These are phyloP conservation scores for Ailuropoda melanoleuca DNA, from an alignment of 2,113 vertebrate genomes.

Conservation along the genomic window DNA sequence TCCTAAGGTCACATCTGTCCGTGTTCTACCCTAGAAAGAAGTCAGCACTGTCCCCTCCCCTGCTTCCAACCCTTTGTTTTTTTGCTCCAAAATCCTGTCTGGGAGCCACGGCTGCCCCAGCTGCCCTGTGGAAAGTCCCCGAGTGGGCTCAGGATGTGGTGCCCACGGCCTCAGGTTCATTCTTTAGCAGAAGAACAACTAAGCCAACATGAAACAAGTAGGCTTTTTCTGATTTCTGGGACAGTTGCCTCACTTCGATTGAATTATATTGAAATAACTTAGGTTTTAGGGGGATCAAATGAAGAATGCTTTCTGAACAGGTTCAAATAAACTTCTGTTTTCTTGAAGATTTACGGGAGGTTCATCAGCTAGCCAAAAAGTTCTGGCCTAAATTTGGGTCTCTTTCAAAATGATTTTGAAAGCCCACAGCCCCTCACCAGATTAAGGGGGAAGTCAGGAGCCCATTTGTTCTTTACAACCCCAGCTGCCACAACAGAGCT, in stretches of 20 bases:
- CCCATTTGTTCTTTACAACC: background rate
- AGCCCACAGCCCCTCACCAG: background rate
- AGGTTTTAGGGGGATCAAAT: conserved; percentile 61
- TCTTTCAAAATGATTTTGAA: background rate
- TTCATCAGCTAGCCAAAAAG: background rate
- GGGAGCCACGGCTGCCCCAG: background rate
- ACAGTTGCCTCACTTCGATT: conserved; percentile 56
- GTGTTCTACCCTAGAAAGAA: background rate
- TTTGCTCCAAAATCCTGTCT: background rate
- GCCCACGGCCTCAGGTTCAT: background rate
- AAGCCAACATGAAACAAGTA: conserved; percentile 52
- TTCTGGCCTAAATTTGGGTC: background rate
- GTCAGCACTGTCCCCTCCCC: background rate
- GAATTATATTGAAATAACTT: conserved; percentile 73
- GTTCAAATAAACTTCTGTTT: conserved; percentile 64
- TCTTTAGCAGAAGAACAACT: conserved; percentile 46
- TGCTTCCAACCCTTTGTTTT: conserved; percentile 19
- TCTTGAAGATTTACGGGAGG: conserved; percentile 49
- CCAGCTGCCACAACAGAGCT: background rate
- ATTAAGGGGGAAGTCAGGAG: background rate
- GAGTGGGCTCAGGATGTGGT: background rate
- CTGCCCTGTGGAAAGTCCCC: background rate
- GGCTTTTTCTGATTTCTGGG: conserved; percentile 60
- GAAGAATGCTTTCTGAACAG: conserved; percentile 66
- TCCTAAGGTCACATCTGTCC: background rate